Percentiles rank a stretch among this genome's conserved stretches.
phyloP scores from a whole-genome alignment of 1,140 invertebrate genomes.

The Argopecten irradians region DNA sequence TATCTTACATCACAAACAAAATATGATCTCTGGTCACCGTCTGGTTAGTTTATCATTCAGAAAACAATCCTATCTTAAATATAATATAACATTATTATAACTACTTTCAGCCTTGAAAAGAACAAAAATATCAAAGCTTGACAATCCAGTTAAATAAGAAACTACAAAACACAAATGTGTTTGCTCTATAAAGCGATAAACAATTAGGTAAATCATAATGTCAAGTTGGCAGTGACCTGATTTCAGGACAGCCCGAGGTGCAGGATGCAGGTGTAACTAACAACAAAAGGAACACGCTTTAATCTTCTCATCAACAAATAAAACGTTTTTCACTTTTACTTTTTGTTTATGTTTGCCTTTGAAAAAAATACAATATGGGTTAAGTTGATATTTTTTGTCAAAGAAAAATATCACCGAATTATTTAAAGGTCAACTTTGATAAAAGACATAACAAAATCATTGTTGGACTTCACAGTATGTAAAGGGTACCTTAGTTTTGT shows the following conservation, averaged over 20 bases:
- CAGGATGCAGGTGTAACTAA: conserved; percentile 12
- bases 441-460: no score
- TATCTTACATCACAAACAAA: background rate
- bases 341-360: background rate
- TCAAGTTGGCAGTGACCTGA: background rate
- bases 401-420: background rate
- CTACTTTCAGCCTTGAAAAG: background rate
- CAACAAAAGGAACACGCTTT: background rate
- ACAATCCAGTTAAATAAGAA: background rate
- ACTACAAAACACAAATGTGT: background rate
- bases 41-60: background rate
- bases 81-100: background rate
- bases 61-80: background rate
- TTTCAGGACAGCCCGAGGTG: background rate
- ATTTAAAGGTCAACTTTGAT: background rate
- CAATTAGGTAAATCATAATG: background rate
- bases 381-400: background rate
- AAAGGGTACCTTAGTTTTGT: no score
- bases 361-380: background rate
- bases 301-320: conserved; percentile 17
- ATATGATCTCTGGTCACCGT: background rate
- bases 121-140: background rate
- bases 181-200: background rate
- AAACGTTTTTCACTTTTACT: background rate
- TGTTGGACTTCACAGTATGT: no score